These are phyloP conservation scores for Drosophila austrosaltans DNA, from an alignment of 2,888 invertebrate genomes.

Conservation along the genomic window DNA sequence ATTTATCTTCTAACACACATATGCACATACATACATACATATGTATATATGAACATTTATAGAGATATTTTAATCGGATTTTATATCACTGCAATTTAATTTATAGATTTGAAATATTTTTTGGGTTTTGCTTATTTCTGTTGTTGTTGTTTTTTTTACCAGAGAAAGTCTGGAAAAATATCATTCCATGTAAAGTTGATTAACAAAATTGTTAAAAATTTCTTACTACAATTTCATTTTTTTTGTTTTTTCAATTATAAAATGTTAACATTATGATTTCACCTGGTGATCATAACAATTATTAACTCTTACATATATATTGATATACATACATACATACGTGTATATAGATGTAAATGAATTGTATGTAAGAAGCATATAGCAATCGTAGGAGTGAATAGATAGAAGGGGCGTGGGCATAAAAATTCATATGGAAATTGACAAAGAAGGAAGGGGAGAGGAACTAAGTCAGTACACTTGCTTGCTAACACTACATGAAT, in stretches of 20 bases:
- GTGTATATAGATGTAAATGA: not conserved
- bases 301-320: conserved; percentile 4
- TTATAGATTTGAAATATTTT: not conserved
- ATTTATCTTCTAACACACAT: not conserved
- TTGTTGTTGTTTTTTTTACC: not conserved
- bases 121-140: not conserved
- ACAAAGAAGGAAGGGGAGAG: too few species aligned
- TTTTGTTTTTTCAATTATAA: conserved; percentile 46
- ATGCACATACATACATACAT: not conserved
- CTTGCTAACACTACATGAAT: too few species aligned
- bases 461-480: too few species aligned
- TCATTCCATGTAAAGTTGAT: conserved; percentile 47
- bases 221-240: conserved; percentile 20
- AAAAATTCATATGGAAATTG: too few species aligned
- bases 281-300: conserved; percentile 57
- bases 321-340: not conserved
- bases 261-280: conserved; percentile 80
- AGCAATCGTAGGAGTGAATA: too few species aligned
- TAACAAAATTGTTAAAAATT: conserved; percentile 53
- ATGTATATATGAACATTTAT: conserved; percentile 1
- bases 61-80: not conserved
- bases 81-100: conserved; percentile 6
- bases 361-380: too few species aligned
- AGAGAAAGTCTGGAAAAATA: conserved; percentile 29
- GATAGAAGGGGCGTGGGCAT: too few species aligned